Base-by-base conservation (phyloP, 2,113 vertebrate genomes). In the Varanus salvator region DNA sequence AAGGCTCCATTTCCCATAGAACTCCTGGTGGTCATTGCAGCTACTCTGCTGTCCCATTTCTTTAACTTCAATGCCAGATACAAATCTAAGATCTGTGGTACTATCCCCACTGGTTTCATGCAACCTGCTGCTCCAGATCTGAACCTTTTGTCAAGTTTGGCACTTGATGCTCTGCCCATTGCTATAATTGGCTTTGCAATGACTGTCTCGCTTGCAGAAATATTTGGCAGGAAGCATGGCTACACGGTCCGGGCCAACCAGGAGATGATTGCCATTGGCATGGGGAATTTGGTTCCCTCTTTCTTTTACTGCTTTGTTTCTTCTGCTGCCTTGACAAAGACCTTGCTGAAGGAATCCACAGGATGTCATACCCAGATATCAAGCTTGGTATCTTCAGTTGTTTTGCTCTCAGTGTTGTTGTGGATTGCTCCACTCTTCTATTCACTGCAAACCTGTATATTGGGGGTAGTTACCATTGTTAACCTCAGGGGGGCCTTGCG, bases 381-480 rank as follows among this genome's bases (percentile, higher is more conserved):
- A 0, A 89, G 96, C 52, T 89, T 96, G 81, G 85, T 97, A 90
- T 96, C 93, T 68, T 96, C 96, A 1, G 23, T 93, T 84, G 95
- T 97, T 66, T 91, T 97, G 89, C 93, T 97, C 78, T 92, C 97
- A 8, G 96, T 97, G 89, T 90, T 97, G 89, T 91, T 97, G 86
- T 96, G 95, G 93, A 91, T 97, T 2, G 87, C 95, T 0, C 95
- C 95, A 0, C 96, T 97, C 71, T 97, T 97, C 90, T 95, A 95
- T 87, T 95, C 93, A 0, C 90, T 96, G 1, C 96, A 96, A 66
- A 96, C 64, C 48, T 98, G 97, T 54, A 97, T 98, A 48, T 91
- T 99, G 71, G 98, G 97, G 0, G 98, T 98, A 86, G 97, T 99
- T 90, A 99, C 98, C 8, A 96, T 99, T 17, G 97, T 98, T 66